Evolutionary conservation across 2,888 invertebrate species (phyloP), one percentile per base, ranked within the genome.

Genomic region (Ophioninae sp.): DNA sequence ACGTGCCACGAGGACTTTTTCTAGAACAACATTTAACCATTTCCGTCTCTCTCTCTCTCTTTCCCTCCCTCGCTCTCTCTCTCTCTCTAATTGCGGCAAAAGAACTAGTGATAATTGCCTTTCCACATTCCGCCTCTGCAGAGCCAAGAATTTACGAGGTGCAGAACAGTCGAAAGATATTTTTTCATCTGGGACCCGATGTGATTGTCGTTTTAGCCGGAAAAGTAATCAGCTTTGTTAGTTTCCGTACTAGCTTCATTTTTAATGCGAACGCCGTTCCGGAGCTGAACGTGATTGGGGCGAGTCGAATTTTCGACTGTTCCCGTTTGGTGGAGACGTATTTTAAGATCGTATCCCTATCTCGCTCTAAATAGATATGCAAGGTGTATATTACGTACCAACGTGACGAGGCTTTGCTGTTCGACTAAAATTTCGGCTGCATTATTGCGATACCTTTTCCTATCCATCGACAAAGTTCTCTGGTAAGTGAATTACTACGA

Each of bases 101-200:
- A 65, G 30, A 79, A 68, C 75, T 57, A 62, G 61, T 64, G 67
- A 79, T 79, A 75, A 84, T 72, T 78, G 81, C 76, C 62, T 57
- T 81, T 79, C 81, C 81, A 30, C 75, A 72, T 20, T 0, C 20
- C 20, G 10, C 20, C 56, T 21, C 20, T 21, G 37, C 30, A 21
- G n/a, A 13, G 17, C 3, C 6, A n/a, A 59, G 59, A n/a, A 30
- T 21, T 23, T 20, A n/a, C 30, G 50, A 68, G 37, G n/a, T 56
- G 59, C 57, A n/a, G 6, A 41, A 79, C 56, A 65, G 56, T 17
- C 37, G 17, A 39, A 64, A 21, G n/a, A 13, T 62, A 2, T 10
- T 62, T 61, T 65, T 65, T 75, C 50, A 39, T 17, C 23, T 30
- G 7, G 7, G 6, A 13, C 13, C 20, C 8, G 13, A 65, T 65